These are phyloP conservation scores for Eudasyphora cyanicolor DNA, from an alignment of 2,888 invertebrate species.

Conservation along the genomic window DNA sequence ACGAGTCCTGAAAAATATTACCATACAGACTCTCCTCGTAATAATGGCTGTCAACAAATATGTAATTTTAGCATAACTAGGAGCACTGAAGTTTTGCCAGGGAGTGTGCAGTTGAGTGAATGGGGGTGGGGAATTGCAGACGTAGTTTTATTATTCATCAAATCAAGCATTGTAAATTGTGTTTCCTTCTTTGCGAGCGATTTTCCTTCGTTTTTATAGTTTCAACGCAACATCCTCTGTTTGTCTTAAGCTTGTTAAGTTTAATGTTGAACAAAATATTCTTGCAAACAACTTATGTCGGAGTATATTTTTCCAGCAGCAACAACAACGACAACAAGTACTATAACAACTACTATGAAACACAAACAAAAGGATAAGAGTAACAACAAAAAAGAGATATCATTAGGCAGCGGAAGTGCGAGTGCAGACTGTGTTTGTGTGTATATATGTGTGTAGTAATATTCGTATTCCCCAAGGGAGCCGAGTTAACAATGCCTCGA, in stretches of 20 bases:
- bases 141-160: conserved; percentile 17
- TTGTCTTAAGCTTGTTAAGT: conserved; percentile 53
- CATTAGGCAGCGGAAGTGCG: conserved; percentile 65
- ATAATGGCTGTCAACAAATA: conserved; percentile 45
- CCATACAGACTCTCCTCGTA: conserved; percentile 28
- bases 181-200: conserved; percentile 32
- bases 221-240: conserved; percentile 44
- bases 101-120: neutral
- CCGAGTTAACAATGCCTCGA: conserved; percentile 25
- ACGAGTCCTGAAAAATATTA: conserved; percentile 42
- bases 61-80: conserved; percentile 29
- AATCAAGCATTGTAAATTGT: conserved; percentile 41
- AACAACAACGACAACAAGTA: conserved; percentile 21
- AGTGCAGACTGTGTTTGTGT: no score
- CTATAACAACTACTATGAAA: neutral
- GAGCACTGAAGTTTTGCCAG: neutral
- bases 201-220: conserved; percentile 39
- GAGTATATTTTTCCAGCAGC: conserved; percentile 1
- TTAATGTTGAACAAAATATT: conserved; percentile 41
- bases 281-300: conserved; percentile 23
- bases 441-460: conserved; percentile 29
- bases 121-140: conserved; percentile 27
- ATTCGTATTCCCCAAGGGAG: conserved; percentile 5
- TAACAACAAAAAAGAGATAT: conserved; percentile 61
- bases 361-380: conserved; percentile 20